These are phyloP conservation scores for Oscheius sp. DNA, from an alignment of 2,888 invertebrate species.

Conservation along the genomic window DNA sequence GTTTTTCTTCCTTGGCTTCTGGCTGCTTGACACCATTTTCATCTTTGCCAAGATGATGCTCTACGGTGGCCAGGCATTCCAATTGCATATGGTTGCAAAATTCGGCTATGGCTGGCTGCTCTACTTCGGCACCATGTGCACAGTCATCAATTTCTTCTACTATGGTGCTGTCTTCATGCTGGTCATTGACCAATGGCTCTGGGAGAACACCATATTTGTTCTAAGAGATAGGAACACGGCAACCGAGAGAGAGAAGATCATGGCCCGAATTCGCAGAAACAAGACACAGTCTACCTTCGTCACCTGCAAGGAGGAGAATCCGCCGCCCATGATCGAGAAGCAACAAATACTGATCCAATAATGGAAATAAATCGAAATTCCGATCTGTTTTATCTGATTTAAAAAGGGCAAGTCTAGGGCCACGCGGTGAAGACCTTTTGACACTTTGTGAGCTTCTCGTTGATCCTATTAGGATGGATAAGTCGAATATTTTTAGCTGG, in stretches of 20 bases:
- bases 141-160: conserved; percentile 59
- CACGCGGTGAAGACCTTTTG: too few species aligned
- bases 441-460: too few species aligned
- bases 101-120: conserved; percentile 19
- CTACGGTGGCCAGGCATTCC: background rate
- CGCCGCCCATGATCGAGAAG: background rate
- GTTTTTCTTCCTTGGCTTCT: conserved; percentile 15
- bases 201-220: conserved; percentile 46
- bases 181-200: conserved; percentile 52
- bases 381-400: background rate
- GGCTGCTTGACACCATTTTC: conserved; percentile 8
- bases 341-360: background rate
- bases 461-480: too few species aligned
- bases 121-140: conserved; percentile 54
- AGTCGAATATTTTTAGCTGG: too few species aligned
- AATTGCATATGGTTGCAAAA: background rate
- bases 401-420: background rate
- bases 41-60: background rate
- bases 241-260: conserved; percentile 8
- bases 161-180: conserved; percentile 49
- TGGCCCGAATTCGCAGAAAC: background rate
- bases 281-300: background rate
- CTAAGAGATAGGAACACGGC: conserved; percentile 37
- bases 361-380: conserved; percentile 7
- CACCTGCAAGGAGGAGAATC: background rate